Conservation (phyloP, 2,797 vertebrate genomes). For the Eulemur coronatus region DNA sequence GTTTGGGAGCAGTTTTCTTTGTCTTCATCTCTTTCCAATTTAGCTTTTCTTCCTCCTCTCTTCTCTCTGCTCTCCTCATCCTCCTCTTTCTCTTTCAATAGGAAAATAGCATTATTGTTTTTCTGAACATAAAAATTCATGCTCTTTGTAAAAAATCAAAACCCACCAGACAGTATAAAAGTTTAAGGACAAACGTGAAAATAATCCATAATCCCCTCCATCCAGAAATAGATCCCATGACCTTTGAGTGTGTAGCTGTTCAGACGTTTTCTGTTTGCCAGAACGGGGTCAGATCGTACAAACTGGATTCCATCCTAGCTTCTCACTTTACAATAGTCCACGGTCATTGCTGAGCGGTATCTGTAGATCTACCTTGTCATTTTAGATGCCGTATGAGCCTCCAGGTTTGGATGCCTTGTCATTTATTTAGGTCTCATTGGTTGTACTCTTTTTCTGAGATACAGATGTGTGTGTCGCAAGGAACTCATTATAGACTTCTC, state of each 20-base stretch:
- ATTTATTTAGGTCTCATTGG: too few species aligned
- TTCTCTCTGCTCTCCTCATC: background rate
- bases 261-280: background rate
- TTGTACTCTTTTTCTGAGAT: background rate
- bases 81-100: background rate
- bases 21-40: background rate
- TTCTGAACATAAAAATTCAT: slow-evolving; percentile 43
- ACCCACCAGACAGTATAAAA: background rate
- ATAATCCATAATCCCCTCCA: background rate
- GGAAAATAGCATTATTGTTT: background rate
- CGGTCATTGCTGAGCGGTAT: fast-evolving
- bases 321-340: fast-evolving
- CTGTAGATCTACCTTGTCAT: background rate
- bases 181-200: slow-evolving; percentile 32
- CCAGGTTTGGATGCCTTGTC: background rate
- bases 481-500: background rate
- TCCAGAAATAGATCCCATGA: background rate
- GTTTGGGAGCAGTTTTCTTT: background rate
- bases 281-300: background rate
- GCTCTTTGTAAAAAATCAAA: slow-evolving; percentile 24
- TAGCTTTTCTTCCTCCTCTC: background rate
- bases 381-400: background rate
- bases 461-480: background rate
- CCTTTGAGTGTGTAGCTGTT: background rate
- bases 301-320: fast-evolving